A percentile compares a stretch with the other conserved stretches of the same genome.
phyloP scores from a whole-genome alignment of 2,113 vertebrate species.

The Phylloscopus trochilus region DNA sequence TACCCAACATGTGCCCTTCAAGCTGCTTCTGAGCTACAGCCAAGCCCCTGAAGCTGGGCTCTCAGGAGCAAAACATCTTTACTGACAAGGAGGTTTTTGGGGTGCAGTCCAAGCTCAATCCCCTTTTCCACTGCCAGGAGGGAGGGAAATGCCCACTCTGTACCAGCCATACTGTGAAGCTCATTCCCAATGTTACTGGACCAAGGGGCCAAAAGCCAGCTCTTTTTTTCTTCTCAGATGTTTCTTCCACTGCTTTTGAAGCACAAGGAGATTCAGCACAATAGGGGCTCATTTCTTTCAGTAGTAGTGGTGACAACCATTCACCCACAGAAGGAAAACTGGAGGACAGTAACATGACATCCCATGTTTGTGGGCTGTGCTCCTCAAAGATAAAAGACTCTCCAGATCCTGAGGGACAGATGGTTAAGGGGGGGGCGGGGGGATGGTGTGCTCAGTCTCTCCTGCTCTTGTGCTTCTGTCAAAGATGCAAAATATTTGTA shows the following conservation, averaged over 20 bases:
- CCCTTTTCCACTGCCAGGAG: neutral
- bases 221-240: neutral
- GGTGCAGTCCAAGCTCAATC: neutral
- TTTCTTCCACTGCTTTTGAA: neutral
- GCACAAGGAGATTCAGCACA: neutral
- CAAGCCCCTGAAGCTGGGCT: neutral
- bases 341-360: neutral
- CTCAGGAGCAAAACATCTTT: neutral
- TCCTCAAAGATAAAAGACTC: neutral
- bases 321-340: neutral
- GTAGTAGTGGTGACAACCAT: neutral
- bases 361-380: neutral
- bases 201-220: neutral
- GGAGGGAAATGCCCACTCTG: neutral
- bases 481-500: neutral
- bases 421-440: neutral
- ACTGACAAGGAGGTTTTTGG: neutral
- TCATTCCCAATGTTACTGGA: neutral
- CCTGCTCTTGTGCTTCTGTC: neutral
- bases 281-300: neutral
- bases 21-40: neutral
- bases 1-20: slow-evolving; percentile 10
- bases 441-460: neutral
- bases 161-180: neutral
- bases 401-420: neutral